A percentile compares a stretch with the other conserved stretches of the same genome.
Evolutionary conservation across 30 jellyfish, hydroid and myxozoan species (phyloP).

Genomic region (Catostylus mosaicus): DNA sequence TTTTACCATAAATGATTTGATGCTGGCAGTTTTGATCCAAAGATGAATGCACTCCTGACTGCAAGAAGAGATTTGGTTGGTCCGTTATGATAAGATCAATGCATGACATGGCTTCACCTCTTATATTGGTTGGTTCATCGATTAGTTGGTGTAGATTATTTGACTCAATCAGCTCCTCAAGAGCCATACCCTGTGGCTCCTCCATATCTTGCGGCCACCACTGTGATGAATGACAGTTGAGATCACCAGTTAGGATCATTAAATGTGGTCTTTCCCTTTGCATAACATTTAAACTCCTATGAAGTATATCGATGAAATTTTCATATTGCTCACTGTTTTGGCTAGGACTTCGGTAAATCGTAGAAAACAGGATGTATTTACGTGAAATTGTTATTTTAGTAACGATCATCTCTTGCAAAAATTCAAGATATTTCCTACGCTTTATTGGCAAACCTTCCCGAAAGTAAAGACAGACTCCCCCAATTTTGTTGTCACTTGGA

Average conservation of each 20-base stretch:
- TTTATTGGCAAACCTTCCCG: slow-evolving; percentile 58
- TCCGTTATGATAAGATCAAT: too few species aligned
- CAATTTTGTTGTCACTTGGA: slow-evolving; percentile 33
- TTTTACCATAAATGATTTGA: too few species aligned
- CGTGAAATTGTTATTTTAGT: slow-evolving; percentile 45
- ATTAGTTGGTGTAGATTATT: too few species aligned
- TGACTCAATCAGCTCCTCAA: too few species aligned
- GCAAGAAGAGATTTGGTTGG: too few species aligned
- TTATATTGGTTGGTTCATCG: too few species aligned
- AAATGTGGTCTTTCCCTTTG: slow-evolving; percentile 39
- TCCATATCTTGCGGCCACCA: slow-evolving; percentile 33
- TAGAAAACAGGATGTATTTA: slow-evolving; percentile 10
- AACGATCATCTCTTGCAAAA: slow-evolving; percentile 36
- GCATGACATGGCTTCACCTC: too few species aligned
- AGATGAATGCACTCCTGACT: too few species aligned
- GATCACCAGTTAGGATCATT: slow-evolving; percentile 33
- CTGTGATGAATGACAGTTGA: slow-evolving; percentile 15
- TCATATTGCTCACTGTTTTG: slow-evolving; percentile 44
- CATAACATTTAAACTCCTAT: slow-evolving; percentile 15
- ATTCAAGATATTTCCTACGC: slow-evolving; percentile 53
- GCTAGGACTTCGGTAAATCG: slow-evolving; percentile 47
- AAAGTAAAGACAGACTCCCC: slow-evolving; percentile 31
- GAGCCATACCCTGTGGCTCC: slow-evolving; percentile 25
- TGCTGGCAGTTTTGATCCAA: too few species aligned
- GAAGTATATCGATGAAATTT: slow-evolving; percentile 20